These are phyloP conservation scores for Ditylenchus weischeri DNA, from an alignment of 2,888 invertebrate species.

Conservation along the genomic window DNA sequence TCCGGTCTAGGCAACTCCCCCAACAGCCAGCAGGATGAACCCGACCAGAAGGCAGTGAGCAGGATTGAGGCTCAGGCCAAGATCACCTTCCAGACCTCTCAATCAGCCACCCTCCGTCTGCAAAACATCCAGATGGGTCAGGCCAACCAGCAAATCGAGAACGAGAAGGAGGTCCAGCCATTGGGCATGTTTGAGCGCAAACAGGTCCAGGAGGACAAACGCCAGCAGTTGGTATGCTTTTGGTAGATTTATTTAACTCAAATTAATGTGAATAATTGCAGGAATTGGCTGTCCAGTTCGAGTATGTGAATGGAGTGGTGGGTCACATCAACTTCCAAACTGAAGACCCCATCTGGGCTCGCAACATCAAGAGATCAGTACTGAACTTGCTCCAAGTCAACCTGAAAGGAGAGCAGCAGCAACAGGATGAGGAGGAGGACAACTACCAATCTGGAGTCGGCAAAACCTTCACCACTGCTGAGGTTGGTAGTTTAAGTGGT, in stretches of 20 bases:
- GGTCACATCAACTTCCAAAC: constrained; percentile 23
- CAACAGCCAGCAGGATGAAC: neutral
- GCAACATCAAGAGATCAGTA: constrained; percentile 54
- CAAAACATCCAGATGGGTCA: constrained; percentile 30
- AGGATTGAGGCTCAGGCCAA: constrained; percentile 29
- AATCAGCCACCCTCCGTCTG: constrained; percentile 24
- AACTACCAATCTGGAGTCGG: constrained; percentile 5
- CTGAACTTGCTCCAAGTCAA: constrained; percentile 39
- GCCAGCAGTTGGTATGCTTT: constrained; percentile 3
- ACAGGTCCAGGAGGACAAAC: constrained; percentile 20
- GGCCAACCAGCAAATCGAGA: constrained; percentile 23
- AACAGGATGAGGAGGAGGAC: constrained; percentile 10
- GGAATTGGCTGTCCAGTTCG: neutral
- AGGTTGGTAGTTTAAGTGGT: constrained; percentile 13
- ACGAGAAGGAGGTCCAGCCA: constrained; percentile 20
- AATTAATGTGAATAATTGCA: neutral
- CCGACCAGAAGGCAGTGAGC: constrained; percentile 33
- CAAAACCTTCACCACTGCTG: constrained; percentile 27
- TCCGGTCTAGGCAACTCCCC: constrained; percentile 15
- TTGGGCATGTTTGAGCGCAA: constrained; percentile 22
- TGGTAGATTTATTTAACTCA: neutral
- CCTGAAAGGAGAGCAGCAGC: constrained; percentile 25
- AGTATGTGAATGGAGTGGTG: too few species aligned
- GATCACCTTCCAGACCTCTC: constrained; percentile 24
- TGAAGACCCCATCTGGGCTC: constrained; percentile 42